Evolutionary conservation across 2,888 invertebrate genomes (phyloP), one percentile per base, ranked within the genome.

Genomic region (Gibbula magus): DNA sequence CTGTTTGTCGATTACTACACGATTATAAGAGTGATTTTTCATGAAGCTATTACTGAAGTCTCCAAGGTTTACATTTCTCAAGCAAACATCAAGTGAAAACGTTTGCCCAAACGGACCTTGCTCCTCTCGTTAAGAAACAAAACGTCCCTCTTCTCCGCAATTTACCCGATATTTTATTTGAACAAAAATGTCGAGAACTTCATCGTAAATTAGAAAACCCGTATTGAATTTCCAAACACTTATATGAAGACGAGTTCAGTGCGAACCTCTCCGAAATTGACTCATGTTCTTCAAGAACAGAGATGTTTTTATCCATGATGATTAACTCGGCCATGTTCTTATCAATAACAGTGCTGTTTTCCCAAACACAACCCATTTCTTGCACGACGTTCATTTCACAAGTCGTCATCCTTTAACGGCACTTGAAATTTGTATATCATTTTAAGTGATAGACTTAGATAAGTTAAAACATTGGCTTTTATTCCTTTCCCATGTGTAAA

Each of bases 361-460:
- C 29, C 61, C 16, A n/a, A 61, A 61, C 61, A 61, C 61, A 29
- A 25, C 61, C 29, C 29, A 25, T 61, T 61, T 61, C 29, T 56
- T 61, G 61, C 29, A 18, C 29, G 29, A 29, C n/a, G 61, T 29
- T 61, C 61, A 61, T 61, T 61, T 61, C 61, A 22, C 61, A 61
- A 61, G 25, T 25, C 61, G 61, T 61, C 61, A 25, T 61, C 61
- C 16, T 25, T 61, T 61, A 61, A 29, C 61, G 29, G 61, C 61
- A 61, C 61, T 61, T 25, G 61, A 61, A 61, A 61, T 61, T 61
- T 61, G 61, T 61, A 61, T 61, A 61, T 61, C 61, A 61, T 61
- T 61, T 61, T 61, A 61, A 61, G 61, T 61, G 61, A 61, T 61
- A 25, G 61, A 61, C 29, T 61, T 13, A 61, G 61, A 61, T 61